Percentiles rank a stretch among this genome's conserved stretches.
Conservation (phyloP, 2,888 invertebrate species). For the Pachymerium ferrugineum region DNA sequence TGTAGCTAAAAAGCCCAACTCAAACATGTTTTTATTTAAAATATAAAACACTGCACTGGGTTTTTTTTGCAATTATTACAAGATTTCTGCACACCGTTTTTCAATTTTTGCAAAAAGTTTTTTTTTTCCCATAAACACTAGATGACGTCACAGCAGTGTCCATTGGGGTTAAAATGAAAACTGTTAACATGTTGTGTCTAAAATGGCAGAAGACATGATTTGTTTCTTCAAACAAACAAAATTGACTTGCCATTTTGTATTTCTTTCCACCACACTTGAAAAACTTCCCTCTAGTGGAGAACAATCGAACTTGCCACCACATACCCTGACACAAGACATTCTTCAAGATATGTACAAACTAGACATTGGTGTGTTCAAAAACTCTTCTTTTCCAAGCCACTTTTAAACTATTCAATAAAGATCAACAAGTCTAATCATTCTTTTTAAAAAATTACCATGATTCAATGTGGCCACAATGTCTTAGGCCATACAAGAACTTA, state of each 20-base stretch:
- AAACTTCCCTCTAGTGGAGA: background rate
- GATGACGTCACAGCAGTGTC: background rate
- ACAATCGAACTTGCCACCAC: background rate
- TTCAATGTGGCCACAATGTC: too few relatives aligned
- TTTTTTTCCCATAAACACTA: background rate
- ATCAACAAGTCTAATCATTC: too few relatives aligned
- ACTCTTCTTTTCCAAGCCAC: too few relatives aligned
- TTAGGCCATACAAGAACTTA: too few relatives aligned
- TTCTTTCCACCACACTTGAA: background rate
- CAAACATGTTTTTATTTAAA: background rate
- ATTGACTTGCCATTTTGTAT: background rate
- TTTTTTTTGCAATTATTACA: constrained; percentile 4
- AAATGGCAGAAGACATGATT: background rate
- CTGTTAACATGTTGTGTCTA: background rate
- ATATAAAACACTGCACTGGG: constrained; percentile 8
- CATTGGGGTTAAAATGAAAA: background rate
- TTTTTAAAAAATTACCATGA: too few relatives aligned
- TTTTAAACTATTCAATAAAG: background rate
- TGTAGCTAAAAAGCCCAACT: too few relatives aligned
- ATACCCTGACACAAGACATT: background rate
- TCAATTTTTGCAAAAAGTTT: background rate
- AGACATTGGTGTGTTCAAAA: too few relatives aligned
- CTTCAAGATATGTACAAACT: constrained; percentile 8
- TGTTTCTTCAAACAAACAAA: background rate
- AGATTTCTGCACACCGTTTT: background rate